Percentiles rank a stretch among this genome's conserved stretches.
phyloP scores from a whole-genome alignment of 2,888 invertebrate species.

The Lasius platythorax region DNA sequence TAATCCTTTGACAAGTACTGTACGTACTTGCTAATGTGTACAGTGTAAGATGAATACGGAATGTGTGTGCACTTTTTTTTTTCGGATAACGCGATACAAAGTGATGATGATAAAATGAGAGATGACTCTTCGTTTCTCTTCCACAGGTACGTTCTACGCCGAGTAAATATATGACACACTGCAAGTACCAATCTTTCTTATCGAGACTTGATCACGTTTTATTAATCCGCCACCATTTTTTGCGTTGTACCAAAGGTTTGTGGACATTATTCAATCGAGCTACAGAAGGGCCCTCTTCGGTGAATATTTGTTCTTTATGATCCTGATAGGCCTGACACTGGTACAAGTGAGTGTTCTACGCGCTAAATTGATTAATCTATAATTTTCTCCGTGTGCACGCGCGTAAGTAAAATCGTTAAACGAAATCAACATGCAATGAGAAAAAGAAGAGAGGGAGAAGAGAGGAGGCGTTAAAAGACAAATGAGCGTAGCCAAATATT shows the following conservation, averaged over 20 bases:
- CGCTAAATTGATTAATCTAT: neutral
- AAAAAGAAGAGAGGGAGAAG: neutral
- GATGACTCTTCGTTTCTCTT: neutral
- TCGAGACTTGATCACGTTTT: neutral
- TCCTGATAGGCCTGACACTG: constrained; percentile 1
- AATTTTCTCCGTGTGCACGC: neutral
- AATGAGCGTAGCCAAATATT: neutral
- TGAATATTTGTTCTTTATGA: neutral
- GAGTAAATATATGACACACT: neutral
- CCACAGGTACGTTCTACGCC: neutral
- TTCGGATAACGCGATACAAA: neutral
- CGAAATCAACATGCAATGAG: neutral
- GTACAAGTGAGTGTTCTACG: constrained; percentile 33
- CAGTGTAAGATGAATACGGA: neutral
- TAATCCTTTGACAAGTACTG: constrained; percentile 15
- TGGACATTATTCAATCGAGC: constrained; percentile 37
- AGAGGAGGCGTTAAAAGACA: neutral
- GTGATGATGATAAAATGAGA: neutral
- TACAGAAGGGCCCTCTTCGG: neutral
- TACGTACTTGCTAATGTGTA: neutral
- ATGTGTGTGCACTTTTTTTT: no score
- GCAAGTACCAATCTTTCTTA: constrained; percentile 7
- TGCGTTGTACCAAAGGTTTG: constrained; percentile 11
- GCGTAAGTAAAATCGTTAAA: neutral
- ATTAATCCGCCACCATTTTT: constrained; percentile 6